phyloP scores from a whole-genome alignment of 2,797 vertebrate genomes.

The Mus minutoides region DNA sequence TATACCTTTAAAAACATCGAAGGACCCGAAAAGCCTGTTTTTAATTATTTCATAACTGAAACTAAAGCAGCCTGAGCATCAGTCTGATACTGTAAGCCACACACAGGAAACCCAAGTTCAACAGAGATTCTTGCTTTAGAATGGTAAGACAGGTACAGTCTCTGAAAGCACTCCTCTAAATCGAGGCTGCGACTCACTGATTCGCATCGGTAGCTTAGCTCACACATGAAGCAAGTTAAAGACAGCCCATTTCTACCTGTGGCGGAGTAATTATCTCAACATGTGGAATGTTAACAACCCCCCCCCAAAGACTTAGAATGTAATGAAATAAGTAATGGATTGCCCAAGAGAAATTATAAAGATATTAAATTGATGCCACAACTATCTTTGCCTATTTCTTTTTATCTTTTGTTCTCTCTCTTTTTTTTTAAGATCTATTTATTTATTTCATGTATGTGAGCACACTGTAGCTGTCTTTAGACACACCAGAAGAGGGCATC shows the following conservation, averaged over 20 bases:
- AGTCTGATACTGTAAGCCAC: constrained; percentile 74
- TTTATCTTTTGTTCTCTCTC: background rate
- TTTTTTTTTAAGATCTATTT: too few relatives aligned
- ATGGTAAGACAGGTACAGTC: constrained; percentile 77
- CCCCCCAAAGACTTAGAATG: constrained; percentile 69
- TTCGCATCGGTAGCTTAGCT: constrained; percentile 53
- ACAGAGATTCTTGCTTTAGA: constrained; percentile 79
- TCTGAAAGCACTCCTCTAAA: constrained; percentile 79
- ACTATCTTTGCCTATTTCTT: background rate
- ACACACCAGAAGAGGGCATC: too few relatives aligned
- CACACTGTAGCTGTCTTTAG: too few relatives aligned
- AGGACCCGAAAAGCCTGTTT: constrained; percentile 77
- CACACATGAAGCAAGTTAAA: constrained; percentile 69
- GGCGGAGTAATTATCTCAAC: constrained; percentile 80
- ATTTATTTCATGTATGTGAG: too few relatives aligned
- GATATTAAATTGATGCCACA: constrained; percentile 51
- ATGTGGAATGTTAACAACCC: constrained; percentile 69
- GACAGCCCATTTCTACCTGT: constrained; percentile 82
- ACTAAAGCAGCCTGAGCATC: constrained; percentile 78
- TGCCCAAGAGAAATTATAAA: constrained; percentile 76
- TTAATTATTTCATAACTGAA: constrained; percentile 86
- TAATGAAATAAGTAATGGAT: constrained; percentile 73
- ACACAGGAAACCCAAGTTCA: constrained; percentile 84
- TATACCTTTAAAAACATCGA: constrained; percentile 75
- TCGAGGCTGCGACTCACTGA: constrained; percentile 71